Evolutionary conservation across 2,113 vertebrate genomes (phyloP).

Genomic region (Elephas maximus): DNA sequence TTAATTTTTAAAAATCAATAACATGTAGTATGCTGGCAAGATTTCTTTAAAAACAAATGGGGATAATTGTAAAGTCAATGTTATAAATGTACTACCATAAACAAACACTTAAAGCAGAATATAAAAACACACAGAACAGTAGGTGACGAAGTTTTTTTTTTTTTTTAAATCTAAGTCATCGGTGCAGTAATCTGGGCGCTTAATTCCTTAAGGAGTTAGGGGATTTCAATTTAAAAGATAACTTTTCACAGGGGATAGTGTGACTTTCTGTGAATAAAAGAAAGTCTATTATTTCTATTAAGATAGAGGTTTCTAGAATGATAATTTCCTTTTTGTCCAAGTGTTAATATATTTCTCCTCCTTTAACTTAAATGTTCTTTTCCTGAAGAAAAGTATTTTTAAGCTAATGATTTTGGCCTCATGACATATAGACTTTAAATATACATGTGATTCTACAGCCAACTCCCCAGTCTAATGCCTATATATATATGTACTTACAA

Average conservation of each 20-base stretch:
- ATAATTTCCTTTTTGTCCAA: constrained; percentile 52
- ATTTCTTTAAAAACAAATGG: constrained; percentile 80
- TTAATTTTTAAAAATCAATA: constrained; percentile 84
- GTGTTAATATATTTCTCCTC: constrained; percentile 64
- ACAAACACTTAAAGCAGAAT: constrained; percentile 87
- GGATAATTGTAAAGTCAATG: constrained; percentile 75
- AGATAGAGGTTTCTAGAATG: constrained; percentile 57
- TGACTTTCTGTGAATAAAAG: constrained; percentile 22
- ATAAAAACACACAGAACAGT: constrained; percentile 68
- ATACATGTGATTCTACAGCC: constrained; percentile 50
- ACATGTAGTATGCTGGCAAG: constrained; percentile 79
- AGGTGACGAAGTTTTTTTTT: constrained; percentile 47
- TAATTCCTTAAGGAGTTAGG: constrained; percentile 39
- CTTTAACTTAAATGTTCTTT: constrained; percentile 67
- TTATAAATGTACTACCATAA: constrained; percentile 76
- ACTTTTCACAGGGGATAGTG: constrained; percentile 48
- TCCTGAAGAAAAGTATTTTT: constrained; percentile 66
- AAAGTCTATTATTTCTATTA: constrained; percentile 70
- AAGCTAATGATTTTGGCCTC: constrained; percentile 71
- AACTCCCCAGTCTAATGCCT: constrained; percentile 67
- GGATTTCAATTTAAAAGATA: constrained; percentile 51
- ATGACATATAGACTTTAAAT: constrained; percentile 64
- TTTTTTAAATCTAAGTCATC: constrained; percentile 41
- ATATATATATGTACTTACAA: constrained; percentile 81
- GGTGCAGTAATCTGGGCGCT: constrained; percentile 49